Evolutionary conservation across 2,797 vertebrate species (phyloP).

Genomic region (Sebastolobus alascanus): DNA sequence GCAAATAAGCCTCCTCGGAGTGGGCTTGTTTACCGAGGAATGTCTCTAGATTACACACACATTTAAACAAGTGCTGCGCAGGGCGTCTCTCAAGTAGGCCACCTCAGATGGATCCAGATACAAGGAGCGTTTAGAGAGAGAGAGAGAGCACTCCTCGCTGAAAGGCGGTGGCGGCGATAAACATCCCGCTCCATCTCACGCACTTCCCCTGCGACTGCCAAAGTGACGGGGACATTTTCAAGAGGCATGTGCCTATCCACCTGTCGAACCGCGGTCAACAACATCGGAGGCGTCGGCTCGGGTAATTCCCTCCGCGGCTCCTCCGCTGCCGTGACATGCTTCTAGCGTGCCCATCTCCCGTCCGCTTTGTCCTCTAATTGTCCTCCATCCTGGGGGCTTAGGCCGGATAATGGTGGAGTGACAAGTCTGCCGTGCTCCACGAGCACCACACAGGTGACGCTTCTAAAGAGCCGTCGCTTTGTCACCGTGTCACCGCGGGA

Average conservation of each 20-base stretch:
- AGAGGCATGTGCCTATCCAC: conserved; percentile 42
- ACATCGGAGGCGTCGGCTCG: conserved; percentile 28
- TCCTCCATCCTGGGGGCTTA: conserved; percentile 36
- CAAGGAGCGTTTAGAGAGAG: conserved; percentile 30
- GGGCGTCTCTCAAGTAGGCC: conserved; percentile 56
- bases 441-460: conserved; percentile 45
- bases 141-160: conserved; percentile 27
- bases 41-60: conserved; percentile 53
- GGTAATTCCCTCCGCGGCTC: conserved; percentile 25
- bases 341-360: background rate
- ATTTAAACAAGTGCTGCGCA: conserved; percentile 59
- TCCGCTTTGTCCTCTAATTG: conserved; percentile 61
- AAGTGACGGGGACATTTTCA: conserved; percentile 34
- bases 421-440: conserved; percentile 34
- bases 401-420: conserved; percentile 45
- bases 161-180: conserved; percentile 24
- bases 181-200: conserved; percentile 25
- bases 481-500: conserved; percentile 57
- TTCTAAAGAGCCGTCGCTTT: conserved; percentile 44
- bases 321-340: conserved; percentile 4
- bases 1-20: conserved; percentile 62
- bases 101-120: conserved; percentile 48
- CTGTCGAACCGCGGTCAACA: conserved; percentile 24
- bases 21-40: conserved; percentile 63
- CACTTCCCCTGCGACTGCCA: background rate